Base-by-base conservation (phyloP, 2,888 invertebrate genomes). In the Eristalinus aeneus region DNA sequence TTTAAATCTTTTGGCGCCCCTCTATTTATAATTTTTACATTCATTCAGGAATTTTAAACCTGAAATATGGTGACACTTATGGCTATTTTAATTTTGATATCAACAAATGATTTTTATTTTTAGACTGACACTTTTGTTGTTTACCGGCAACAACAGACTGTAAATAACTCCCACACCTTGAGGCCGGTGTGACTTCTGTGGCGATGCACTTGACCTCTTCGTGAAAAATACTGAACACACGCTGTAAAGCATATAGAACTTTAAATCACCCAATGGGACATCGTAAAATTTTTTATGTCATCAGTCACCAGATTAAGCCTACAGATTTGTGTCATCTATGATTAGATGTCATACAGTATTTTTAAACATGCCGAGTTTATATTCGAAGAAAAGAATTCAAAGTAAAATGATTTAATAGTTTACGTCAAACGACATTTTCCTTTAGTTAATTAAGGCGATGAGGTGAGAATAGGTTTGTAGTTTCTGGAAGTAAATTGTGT, bases 31-130 rank as follows among this genome's bases (percentile, higher is more conserved):
- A 61, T 71, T 54, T 58, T 77, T 46, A 64, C 32, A 78, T 65
- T 72, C 78, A 68, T 68, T 85, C 58, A 80, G 68, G 80, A 85
- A 76, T 85, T 76, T 76, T 76, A 80, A 80, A 72, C 76, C 68
- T 81, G 53, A 85, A 80, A 72, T 81, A 85, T 23, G 76, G 64
- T 85, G 85, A 85, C 85, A 85, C 68, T 69, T 56, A 85, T 80
- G 72, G 85, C 46, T 85, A 85, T 85, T 85, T 81, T 73, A 69
- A 77, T 69, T 77, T 54, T 77, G 73, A 85, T 80, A 77, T 60
- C 80, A 85, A 85, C 85, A 85, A 85, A 85, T 81, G 80, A 77
- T 76, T 81, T 85, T 85, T 85, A 85, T 81, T 81, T 85, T 77
- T 85, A 85, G 85, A 73, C 46, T 81, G 85, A 77, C 79, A 79